phyloP scores from a whole-genome alignment of 2,888 invertebrate genomes.

The Cephus nigrinus region DNA sequence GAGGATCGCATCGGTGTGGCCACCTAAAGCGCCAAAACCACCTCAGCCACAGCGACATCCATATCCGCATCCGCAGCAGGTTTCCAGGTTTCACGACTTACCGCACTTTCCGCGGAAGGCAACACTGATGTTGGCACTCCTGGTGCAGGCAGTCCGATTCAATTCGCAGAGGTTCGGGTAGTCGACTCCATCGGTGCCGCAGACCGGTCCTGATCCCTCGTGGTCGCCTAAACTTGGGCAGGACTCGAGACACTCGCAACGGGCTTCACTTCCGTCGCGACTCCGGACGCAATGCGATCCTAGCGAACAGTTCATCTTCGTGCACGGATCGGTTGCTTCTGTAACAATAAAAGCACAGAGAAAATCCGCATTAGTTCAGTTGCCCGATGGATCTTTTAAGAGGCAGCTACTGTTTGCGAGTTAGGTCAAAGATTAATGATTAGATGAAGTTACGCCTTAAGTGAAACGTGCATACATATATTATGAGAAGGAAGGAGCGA shows the following conservation, averaged over 20 bases:
- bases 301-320: slow-evolving; percentile 69
- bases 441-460: no score
- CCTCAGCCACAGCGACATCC: no score
- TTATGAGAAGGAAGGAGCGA: no score
- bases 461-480: no score
- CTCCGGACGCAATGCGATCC: slow-evolving; percentile 72
- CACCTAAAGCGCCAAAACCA: no score
- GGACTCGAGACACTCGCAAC: slow-evolving; percentile 82
- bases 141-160: slow-evolving; percentile 81
- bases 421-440: no score
- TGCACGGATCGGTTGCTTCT: slow-evolving; percentile 71
- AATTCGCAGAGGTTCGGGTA: slow-evolving; percentile 89
- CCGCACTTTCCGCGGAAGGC: slow-evolving; percentile 90
- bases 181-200: slow-evolving; percentile 85
- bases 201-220: slow-evolving; percentile 81
- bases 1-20: no score
- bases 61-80: no score
- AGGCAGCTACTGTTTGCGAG: no score
- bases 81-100: slow-evolving; percentile 67
- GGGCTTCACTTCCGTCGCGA: slow-evolving; percentile 77
- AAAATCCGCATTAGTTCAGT: no score
- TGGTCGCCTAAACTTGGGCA: slow-evolving; percentile 89
- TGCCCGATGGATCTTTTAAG: no score
- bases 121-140: slow-evolving; percentile 80
- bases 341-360: slow-evolving; percentile 39